Conservation (phyloP, 2,888 invertebrate genomes). For the Andrena bicolor region DNA sequence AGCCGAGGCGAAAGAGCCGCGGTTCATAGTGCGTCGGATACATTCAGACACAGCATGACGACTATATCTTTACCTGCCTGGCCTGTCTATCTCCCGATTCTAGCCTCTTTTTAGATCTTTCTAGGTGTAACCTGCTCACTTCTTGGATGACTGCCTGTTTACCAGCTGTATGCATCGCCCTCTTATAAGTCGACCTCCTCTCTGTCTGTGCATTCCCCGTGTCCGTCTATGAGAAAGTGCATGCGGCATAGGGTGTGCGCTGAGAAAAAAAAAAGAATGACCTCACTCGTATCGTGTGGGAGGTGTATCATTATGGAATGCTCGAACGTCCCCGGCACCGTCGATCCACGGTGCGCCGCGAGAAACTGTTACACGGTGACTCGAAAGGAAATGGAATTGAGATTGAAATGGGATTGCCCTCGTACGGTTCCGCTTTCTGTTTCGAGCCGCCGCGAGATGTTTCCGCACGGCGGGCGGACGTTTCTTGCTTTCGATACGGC, state of each 20-base stretch:
- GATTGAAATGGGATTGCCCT: neutral
- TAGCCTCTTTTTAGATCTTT: slow-evolving; percentile 70
- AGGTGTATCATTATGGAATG: slow-evolving; percentile 42
- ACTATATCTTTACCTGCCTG: slow-evolving; percentile 65
- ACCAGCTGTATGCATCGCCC: slow-evolving; percentile 65
- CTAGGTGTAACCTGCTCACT: slow-evolving; percentile 75
- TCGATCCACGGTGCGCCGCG: neutral
- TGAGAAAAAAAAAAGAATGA: neutral
- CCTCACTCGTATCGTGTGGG: slow-evolving; percentile 19
- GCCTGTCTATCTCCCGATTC: slow-evolving; percentile 56
- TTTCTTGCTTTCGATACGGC: slow-evolving; percentile 63
- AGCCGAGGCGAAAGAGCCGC: slow-evolving; percentile 4
- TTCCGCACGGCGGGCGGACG: slow-evolving; percentile 44
- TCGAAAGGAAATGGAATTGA: slow-evolving; percentile 18
- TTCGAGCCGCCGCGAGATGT: neutral
- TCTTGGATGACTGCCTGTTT: slow-evolving; percentile 72
- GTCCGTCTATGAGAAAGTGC: slow-evolving; percentile 47
- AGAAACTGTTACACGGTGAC: slow-evolving; percentile 2
- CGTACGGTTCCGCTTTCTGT: neutral
- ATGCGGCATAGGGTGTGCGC: slow-evolving; percentile 53
- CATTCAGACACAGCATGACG: slow-evolving; percentile 62
- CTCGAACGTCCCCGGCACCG: slow-evolving; percentile 37
- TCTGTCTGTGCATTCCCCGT: slow-evolving; percentile 39
- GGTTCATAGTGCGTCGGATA: slow-evolving; percentile 21
- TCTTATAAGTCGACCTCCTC: slow-evolving; percentile 42